phyloP scores from a whole-genome alignment of 2,113 vertebrate genomes.

The Apaloderma vittatum region DNA sequence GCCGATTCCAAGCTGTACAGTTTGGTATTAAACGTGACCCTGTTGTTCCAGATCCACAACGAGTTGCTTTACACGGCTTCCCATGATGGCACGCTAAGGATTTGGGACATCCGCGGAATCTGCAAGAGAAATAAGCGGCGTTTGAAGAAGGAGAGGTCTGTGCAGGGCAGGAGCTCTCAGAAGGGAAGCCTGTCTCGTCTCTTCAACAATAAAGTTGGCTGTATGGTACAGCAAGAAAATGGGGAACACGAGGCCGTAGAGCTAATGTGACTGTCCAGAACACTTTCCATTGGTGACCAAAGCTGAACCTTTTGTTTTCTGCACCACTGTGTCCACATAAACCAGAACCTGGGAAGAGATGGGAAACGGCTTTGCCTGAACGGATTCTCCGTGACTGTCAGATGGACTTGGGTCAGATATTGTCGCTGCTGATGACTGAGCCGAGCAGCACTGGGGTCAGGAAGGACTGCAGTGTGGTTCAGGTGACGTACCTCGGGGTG shows the following conservation, averaged over 20 bases:
- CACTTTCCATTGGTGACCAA: not conserved
- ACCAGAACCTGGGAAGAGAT: not conserved
- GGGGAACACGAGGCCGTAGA: slow-evolving; percentile 67
- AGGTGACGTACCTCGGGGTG: not conserved
- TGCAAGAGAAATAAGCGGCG: slow-evolving; percentile 61
- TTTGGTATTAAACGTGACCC: not conserved
- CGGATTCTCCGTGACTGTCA: not conserved
- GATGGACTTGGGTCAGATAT: not conserved
- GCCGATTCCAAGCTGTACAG: fast-evolving
- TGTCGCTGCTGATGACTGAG: not conserved
- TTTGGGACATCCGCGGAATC: slow-evolving; percentile 82
- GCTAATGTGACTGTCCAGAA: slow-evolving; percentile 39
- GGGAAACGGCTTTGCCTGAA: not conserved
- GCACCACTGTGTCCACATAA: slow-evolving; percentile 27
- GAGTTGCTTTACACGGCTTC: slow-evolving; percentile 84
- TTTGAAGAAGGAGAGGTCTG: slow-evolving; percentile 53
- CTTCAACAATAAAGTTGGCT: slow-evolving; percentile 84
- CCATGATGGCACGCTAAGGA: slow-evolving; percentile 79
- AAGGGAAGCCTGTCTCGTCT: slow-evolving; percentile 78
- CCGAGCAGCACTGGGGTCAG: not conserved
- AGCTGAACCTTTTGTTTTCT: slow-evolving; percentile 43
- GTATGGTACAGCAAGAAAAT: slow-evolving; percentile 60
- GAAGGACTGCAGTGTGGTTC: not conserved
- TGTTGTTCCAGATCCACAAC: slow-evolving; percentile 79
- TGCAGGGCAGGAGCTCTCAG: slow-evolving; percentile 65